phyloP scores from a whole-genome alignment of 1,140 invertebrate species.

The Trinorchestia longiramus region DNA sequence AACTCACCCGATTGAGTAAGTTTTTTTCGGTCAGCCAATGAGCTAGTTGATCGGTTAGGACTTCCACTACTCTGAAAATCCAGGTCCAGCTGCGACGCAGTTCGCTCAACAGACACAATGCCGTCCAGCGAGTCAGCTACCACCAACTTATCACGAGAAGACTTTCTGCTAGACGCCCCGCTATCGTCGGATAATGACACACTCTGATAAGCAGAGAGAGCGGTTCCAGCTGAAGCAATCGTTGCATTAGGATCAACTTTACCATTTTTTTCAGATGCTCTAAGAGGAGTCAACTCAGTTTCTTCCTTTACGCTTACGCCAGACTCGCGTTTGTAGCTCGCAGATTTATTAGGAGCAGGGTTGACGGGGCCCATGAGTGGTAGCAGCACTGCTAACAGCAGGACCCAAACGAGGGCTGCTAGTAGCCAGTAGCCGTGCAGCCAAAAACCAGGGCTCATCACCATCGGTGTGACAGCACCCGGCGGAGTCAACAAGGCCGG shows the following conservation, averaged over 20 bases:
- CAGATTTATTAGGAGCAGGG: background rate
- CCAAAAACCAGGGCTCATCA: slow-evolving; percentile 38
- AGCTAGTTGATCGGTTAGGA: background rate
- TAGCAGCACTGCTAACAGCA: background rate
- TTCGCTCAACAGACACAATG: background rate
- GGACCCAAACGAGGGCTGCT: slow-evolving; percentile 4
- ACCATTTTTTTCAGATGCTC: background rate
- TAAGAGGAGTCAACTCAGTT: slow-evolving; percentile 39
- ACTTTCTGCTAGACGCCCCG: background rate
- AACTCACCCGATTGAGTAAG: slow-evolving; percentile 35
- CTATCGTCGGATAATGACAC: background rate
- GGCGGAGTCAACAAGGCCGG: background rate
- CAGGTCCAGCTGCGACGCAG: slow-evolving; percentile 13
- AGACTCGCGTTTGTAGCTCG: slow-evolving; percentile 19
- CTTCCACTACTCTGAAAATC: background rate
- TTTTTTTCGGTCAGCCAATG: background rate
- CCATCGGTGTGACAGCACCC: background rate
- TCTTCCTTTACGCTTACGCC: slow-evolving; percentile 39
- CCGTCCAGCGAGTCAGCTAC: background rate
- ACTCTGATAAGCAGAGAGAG: background rate
- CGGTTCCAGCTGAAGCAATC: background rate
- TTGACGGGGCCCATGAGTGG: background rate
- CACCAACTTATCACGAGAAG: slow-evolving; percentile 17
- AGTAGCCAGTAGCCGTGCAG: slow-evolving; percentile 39
- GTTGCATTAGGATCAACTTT: background rate